Percentiles rank a stretch among this genome's conserved stretches.
Evolutionary conservation across 2,888 invertebrate genomes (phyloP).

Genomic region (Ochropacha duplaris): DNA sequence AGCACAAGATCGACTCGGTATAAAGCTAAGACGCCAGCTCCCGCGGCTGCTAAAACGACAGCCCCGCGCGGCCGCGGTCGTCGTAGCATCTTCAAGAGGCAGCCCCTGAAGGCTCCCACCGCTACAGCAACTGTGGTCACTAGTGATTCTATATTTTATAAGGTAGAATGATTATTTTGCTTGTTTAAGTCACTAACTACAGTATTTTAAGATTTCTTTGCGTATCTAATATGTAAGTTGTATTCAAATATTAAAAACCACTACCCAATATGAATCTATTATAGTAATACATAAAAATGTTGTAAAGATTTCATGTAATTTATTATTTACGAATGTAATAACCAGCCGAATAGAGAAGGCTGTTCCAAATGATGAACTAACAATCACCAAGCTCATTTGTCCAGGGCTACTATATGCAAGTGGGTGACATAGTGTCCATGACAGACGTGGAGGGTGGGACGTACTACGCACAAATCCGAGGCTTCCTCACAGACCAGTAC

Average conservation of each 20-base stretch:
- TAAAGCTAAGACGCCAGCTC: conserved; percentile 69
- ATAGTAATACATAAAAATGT: no score
- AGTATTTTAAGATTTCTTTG: background rate
- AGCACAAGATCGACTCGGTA: conserved; percentile 84
- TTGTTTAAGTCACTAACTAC: background rate
- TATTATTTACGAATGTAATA: no score
- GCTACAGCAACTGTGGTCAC: conserved; percentile 92
- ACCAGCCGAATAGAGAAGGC: background rate
- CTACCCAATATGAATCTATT: no score
- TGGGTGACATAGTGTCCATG: conserved; percentile 95
- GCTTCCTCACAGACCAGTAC: conserved; percentile 95
- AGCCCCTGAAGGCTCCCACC: conserved; percentile 90
- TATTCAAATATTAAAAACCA: no score
- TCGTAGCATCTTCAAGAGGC: conserved; percentile 89
- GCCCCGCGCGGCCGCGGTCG: conserved; percentile 88
- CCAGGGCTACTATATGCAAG: conserved; percentile 91
- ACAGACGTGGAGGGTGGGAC: conserved; percentile 88
- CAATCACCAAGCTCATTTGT: conserved; percentile 10
- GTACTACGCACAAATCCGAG: conserved; percentile 95
- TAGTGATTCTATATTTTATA: conserved; percentile 87
- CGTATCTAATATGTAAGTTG: no score
- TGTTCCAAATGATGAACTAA: background rate
- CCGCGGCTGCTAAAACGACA: conserved; percentile 50
- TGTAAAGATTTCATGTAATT: no score
- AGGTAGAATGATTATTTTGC: conserved; percentile 15